These are phyloP conservation scores for Tragopan temminckii DNA, from an alignment of 2,797 vertebrate species.

Conservation along the genomic window DNA sequence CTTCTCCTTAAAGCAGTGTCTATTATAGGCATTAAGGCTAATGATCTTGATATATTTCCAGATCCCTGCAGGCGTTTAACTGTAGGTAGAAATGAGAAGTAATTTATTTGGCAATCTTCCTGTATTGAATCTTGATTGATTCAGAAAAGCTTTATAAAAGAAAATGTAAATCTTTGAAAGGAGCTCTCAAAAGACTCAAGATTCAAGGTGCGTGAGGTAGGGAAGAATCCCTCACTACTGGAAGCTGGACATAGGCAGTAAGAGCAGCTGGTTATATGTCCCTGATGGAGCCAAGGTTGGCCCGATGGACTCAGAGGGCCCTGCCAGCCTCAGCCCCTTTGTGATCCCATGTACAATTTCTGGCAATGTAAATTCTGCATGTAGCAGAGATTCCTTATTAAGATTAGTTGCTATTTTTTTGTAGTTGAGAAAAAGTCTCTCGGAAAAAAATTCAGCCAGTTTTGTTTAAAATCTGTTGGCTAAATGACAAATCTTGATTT, in stretches of 20 bases:
- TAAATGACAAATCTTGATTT: background rate
- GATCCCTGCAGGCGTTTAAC: constrained; percentile 55
- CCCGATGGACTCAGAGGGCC: background rate
- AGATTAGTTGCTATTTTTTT: background rate
- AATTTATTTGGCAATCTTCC: constrained; percentile 72
- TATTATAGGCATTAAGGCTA: constrained; percentile 66
- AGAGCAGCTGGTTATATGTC: background rate
- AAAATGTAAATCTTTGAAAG: constrained; percentile 39
- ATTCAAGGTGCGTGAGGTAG: background rate
- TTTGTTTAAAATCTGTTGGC: background rate
- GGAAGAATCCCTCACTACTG: background rate
- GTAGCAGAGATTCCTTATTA: background rate
- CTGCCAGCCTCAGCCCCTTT: background rate
- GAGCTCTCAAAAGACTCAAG: constrained; percentile 2
- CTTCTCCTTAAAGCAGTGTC: constrained; percentile 36
- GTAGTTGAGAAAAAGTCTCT: background rate
- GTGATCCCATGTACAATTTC: background rate
- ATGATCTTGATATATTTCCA: constrained; percentile 73
- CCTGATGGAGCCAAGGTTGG: background rate
- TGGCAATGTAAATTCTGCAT: background rate
- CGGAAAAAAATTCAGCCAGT: background rate
- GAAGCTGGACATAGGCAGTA: background rate
- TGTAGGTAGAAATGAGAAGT: constrained; percentile 68
- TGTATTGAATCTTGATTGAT: constrained; percentile 64
- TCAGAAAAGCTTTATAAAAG: constrained; percentile 57